Evolutionary conservation across 2,113 vertebrate genomes (phyloP), one percentile per base, ranked within the genome.

Genomic region (Cavia porcellus): DNA sequence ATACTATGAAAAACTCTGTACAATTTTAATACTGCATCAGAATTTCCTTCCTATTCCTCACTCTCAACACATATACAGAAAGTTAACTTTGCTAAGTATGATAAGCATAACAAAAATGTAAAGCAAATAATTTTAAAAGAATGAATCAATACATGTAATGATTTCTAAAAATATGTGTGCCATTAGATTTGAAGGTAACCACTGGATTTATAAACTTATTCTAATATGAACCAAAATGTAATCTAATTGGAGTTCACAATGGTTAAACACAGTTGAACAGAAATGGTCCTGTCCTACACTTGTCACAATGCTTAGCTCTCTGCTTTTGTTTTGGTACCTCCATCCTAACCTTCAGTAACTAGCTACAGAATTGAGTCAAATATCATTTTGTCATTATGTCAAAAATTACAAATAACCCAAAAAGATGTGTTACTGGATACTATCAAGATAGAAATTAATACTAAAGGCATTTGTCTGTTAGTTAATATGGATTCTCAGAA

Each of bases 101-200:
- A 68, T 75, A 97, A 90, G 20, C 2, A 80, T 19, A 2, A 72
- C 10, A 74, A 22, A 88, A 75, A 12, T 61, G 0, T 77, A 92
- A 95, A 79, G 28, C 66, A 94, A 94, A 95, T 86, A 59, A 68
- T 81, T 89, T 92, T 68, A 45, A 64, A 83, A 64, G 28, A 92
- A 75, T 77, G 61, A 82, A 28, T 74, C 19, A 70, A 84, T 10
- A 64, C 61, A 75, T 2, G 77, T 66, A 93, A 89, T 83, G n/a
- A 87, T 64, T 92, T 92, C 25, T 86, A 86, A 59, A 95, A 93
- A 89, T 57, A 86, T 4, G 6, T 35, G n/a, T 85, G 5, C 70
- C 64, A 75, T 94, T 93, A 93, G 84, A 95, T 55, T 74, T 84
- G 20, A 92, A 86, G 20, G 86, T 42, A 91, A 85, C 25, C 24